phyloP scores from a whole-genome alignment of 2,113 vertebrate genomes.

The Aldabrachelys gigantea region DNA sequence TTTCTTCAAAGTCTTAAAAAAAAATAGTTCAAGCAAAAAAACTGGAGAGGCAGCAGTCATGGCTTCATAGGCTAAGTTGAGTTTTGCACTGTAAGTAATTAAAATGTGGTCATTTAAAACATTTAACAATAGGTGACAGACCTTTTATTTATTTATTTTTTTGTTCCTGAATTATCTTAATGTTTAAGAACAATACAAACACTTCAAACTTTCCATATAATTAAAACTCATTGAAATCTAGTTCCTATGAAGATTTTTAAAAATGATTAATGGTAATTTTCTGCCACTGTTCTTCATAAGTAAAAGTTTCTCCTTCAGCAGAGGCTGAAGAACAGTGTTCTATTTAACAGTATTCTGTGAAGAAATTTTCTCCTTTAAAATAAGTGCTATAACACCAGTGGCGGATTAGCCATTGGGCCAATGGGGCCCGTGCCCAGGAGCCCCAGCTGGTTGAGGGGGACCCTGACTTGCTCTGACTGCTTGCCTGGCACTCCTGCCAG shows the following conservation, averaged over 20 bases:
- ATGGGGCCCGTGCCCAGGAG: no score
- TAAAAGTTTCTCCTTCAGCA: not conserved
- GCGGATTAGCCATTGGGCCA: no score
- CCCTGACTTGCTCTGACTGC: no score
- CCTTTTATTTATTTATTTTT: not conserved
- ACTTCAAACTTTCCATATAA: not conserved
- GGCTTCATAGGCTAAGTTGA: not conserved
- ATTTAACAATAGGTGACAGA: not conserved
- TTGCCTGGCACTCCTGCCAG: no score
- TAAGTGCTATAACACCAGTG: not conserved
- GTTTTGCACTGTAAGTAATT: not conserved
- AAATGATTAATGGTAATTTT: not conserved
- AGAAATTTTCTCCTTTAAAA: not conserved
- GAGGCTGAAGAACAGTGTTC: not conserved
- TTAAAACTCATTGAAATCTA: not conserved
- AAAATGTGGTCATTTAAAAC: not conserved
- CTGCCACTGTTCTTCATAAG: not conserved
- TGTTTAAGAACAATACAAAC: not conserved
- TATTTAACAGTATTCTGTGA: not conserved
- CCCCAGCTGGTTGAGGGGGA: no score
- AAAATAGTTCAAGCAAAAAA: not conserved
- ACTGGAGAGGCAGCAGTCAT: not conserved
- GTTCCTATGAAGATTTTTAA: not conserved
- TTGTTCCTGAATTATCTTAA: not conserved
- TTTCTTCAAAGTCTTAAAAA: not conserved